A percentile compares a stretch with the other conserved stretches of the same genome.
Evolutionary conservation across 1,140 invertebrate genomes (phyloP).

Genomic region (Vanessa tameamea): DNA sequence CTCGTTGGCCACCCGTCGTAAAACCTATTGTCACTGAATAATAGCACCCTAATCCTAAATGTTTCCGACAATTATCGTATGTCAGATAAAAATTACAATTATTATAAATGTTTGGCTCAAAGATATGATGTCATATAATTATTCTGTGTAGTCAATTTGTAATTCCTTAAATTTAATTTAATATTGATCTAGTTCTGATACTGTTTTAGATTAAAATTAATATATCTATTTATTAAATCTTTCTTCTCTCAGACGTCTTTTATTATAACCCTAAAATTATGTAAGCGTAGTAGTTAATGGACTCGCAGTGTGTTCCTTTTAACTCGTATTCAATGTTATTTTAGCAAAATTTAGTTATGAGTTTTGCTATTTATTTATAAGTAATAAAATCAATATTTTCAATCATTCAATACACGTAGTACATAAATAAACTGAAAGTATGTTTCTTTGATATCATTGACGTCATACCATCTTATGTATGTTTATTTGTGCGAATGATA

Average conservation of each 20-base stretch:
- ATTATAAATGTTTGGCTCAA: slow-evolving; percentile 27
- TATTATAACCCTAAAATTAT: slow-evolving; percentile 25
- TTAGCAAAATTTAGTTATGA: no score
- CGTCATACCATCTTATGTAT: no score
- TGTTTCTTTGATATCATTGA: no score
- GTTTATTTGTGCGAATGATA: no score
- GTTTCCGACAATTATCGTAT: slow-evolving; percentile 38
- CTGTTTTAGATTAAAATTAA: slow-evolving; percentile 76
- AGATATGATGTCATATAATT: slow-evolving; percentile 37
- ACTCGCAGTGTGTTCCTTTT: no score
- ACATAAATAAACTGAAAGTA: no score
- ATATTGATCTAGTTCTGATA: slow-evolving; percentile 70
- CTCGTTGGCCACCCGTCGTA: slow-evolving; percentile 27
- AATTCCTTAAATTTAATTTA: slow-evolving; percentile 63
- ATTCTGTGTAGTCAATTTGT: slow-evolving; percentile 70
- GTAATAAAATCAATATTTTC: no score
- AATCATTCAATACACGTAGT: no score
- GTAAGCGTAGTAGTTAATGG: no score
- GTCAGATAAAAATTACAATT: neutral
- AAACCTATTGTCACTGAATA: slow-evolving; percentile 34
- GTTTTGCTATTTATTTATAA: no score
- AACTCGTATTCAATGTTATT: no score
- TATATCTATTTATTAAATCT: slow-evolving; percentile 80
- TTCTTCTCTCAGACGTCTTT: slow-evolving; percentile 69
- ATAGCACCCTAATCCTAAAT: slow-evolving; percentile 63